Percentiles rank a stretch among this genome's conserved stretches.
Conservation (phyloP, 1,140 invertebrate species). For the Macrobrachium nipponense region DNA sequence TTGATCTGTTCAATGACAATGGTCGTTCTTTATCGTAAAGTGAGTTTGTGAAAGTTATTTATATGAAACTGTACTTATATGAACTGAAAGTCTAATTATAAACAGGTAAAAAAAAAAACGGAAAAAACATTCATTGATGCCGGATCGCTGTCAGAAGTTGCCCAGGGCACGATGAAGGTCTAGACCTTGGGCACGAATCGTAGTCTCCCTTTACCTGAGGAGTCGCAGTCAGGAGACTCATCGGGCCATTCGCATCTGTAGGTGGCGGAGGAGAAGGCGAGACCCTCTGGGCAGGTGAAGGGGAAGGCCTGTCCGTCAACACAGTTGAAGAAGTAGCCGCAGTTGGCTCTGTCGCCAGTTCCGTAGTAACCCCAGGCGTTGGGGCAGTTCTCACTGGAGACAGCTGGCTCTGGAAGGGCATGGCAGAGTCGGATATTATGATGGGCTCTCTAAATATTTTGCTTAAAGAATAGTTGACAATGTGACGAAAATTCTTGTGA, state of each 20-base stretch:
- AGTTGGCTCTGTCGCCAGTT: constrained; percentile 26
- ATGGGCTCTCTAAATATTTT: not conserved
- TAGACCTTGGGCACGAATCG: too few relatives aligned
- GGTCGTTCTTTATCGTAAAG: too few relatives aligned
- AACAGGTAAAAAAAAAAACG: too few relatives aligned
- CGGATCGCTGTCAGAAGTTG: too few relatives aligned
- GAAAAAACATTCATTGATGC: too few relatives aligned
- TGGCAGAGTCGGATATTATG: not conserved
- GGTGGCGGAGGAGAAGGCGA: constrained; percentile 49
- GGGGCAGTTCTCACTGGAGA: constrained; percentile 26
- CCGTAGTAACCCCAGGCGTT: constrained; percentile 51
- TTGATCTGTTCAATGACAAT: too few relatives aligned
- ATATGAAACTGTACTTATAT: too few relatives aligned
- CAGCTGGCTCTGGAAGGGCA: not conserved
- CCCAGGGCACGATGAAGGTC: too few relatives aligned
- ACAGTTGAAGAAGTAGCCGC: constrained; percentile 53
- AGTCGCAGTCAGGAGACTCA: constrained; percentile 43
- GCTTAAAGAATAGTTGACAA: not conserved
- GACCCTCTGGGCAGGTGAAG: constrained; percentile 31
- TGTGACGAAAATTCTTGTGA: not conserved
- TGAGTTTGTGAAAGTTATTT: too few relatives aligned
- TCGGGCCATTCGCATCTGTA: constrained; percentile 56
- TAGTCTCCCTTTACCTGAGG: constrained; percentile 3
- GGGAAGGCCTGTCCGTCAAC: constrained; percentile 24
- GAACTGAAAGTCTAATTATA: too few relatives aligned